Base-by-base conservation (phyloP, 2,888 invertebrate species). In the Crepidodera aurea region DNA sequence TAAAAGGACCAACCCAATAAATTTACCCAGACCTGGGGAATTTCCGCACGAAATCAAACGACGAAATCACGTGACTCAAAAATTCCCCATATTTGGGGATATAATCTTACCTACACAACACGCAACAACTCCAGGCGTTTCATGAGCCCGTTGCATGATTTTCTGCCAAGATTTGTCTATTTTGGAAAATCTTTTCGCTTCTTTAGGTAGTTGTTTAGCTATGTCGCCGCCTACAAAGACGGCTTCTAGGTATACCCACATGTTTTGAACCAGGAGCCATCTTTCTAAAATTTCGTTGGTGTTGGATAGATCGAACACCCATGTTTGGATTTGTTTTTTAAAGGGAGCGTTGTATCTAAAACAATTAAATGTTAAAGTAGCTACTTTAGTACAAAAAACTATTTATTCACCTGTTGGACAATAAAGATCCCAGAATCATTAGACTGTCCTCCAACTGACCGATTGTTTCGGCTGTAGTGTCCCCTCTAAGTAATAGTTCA, bases 121-220 rank as follows among this genome's bases (percentile, higher is more conserved):
- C 0, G 92, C 90, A 0, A 98, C 96, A 2, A 98, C 97, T 1
- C 97, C 96, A 0, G 96, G 93, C 0, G 94, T 96, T 81, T 98
- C 97, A 76, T 98, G 97, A 0, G 97, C 97, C 62, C 96, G 84
- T 80, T 95, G 94, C 95, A 96, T 96, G 53, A 98, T 97, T 80
- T 96, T 97, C 80, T 96, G 96, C 98, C 98, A 98, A 0, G 96
- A 95, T 78, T 97, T 97, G 81, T 98, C 98, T 64, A 98, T 98
- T 84, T 96, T 97, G 27, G 93, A 93, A 81, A 98, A 98, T 68
- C 94, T 85, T 78, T 95, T 95, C 0, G 95, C 95, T 82, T 95
- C 95, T 77, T 94, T 94, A 0, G 98, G 98, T 50, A 98, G 82
- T 77, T 98, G 98, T 76, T 97, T 97, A n/a, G 98, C 98, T 72